A percentile compares a stretch with the other conserved stretches of the same genome.
These are phyloP conservation scores for Xerus inauris DNA, from an alignment of 2,113 vertebrate genomes.

Conservation along the genomic window DNA sequence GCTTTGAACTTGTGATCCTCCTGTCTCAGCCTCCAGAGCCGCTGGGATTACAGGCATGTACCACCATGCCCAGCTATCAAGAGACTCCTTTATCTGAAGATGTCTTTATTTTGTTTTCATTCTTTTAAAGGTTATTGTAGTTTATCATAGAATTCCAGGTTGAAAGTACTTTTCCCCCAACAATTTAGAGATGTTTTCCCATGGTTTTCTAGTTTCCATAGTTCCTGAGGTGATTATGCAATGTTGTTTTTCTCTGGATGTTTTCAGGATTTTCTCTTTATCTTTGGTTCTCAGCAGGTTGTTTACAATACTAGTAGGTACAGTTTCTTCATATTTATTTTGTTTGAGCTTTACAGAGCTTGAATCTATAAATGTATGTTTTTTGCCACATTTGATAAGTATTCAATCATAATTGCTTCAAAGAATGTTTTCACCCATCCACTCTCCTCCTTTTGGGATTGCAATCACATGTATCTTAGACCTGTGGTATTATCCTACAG, in stretches of 20 bases:
- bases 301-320: not conserved
- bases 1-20: too few species aligned
- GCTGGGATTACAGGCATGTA: not conserved
- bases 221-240: not conserved
- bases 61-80: not conserved
- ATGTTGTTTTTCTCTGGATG: not conserved
- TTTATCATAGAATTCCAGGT: constrained; percentile 15
- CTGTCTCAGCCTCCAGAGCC: too few species aligned
- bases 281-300: constrained; percentile 10
- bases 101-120: constrained; percentile 46
- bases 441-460: not conserved
- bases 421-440: constrained; percentile 16
- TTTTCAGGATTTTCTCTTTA: constrained; percentile 36
- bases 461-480: not conserved
- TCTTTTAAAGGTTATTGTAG: constrained; percentile 18
- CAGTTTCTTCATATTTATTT: constrained; percentile 35
- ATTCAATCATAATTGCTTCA: not conserved
- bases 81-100: not conserved
- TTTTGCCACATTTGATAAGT: constrained; percentile 15
- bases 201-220: not conserved
- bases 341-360: not conserved
- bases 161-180: not conserved
- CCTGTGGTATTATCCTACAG: not conserved
- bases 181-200: constrained; percentile 12
- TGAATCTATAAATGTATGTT: constrained; percentile 29